These are phyloP conservation scores for Pentamera pediparva DNA, from an alignment of 53 echinoderm and acorn worm species.

Conservation along the genomic window DNA sequence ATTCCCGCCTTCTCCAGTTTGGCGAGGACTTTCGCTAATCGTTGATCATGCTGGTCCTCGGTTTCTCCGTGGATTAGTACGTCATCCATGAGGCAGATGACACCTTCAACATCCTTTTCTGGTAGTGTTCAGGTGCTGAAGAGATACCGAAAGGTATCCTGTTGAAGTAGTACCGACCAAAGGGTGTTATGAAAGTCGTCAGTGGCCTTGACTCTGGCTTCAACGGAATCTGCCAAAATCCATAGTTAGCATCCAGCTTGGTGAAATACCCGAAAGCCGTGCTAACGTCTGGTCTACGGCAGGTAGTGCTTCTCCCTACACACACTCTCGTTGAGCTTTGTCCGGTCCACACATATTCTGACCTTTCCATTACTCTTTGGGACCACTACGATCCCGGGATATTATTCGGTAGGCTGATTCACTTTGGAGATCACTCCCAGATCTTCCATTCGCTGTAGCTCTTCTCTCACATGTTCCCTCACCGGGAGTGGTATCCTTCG, in stretches of 20 bases:
- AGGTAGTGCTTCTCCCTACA: slow-evolving; percentile 42
- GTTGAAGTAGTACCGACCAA: slow-evolving; percentile 38
- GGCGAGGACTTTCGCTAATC: slow-evolving; percentile 9
- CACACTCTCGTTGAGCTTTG: slow-evolving; percentile 44
- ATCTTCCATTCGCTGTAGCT: slow-evolving; percentile 41
- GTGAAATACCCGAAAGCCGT: slow-evolving; percentile 34
- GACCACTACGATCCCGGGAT: slow-evolving; percentile 46
- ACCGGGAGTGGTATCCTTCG: slow-evolving; percentile 48
- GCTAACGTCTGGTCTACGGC: slow-evolving; percentile 49
- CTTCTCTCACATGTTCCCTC: slow-evolving; percentile 37
- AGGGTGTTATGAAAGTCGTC: slow-evolving; percentile 56
- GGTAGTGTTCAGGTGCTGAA: slow-evolving; percentile 46
- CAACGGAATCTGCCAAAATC: slow-evolving; percentile 54
- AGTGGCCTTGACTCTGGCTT: slow-evolving; percentile 18
- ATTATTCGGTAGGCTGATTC: slow-evolving; percentile 51
- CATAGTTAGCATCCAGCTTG: slow-evolving; percentile 49
- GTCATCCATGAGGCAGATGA: slow-evolving; percentile 40
- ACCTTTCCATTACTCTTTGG: slow-evolving; percentile 47
- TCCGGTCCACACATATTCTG: slow-evolving; percentile 59
- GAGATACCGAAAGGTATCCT: slow-evolving; percentile 57
- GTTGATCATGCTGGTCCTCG: slow-evolving; percentile 20
- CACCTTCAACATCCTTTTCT: slow-evolving; percentile 30
- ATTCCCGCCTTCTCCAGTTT: slow-evolving; percentile 5
- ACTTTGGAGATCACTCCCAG: slow-evolving; percentile 45
- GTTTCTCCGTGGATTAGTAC: slow-evolving; percentile 26